Conservation (phyloP, 2,797 vertebrate genomes). For the Oryzias sinensis region DNA sequence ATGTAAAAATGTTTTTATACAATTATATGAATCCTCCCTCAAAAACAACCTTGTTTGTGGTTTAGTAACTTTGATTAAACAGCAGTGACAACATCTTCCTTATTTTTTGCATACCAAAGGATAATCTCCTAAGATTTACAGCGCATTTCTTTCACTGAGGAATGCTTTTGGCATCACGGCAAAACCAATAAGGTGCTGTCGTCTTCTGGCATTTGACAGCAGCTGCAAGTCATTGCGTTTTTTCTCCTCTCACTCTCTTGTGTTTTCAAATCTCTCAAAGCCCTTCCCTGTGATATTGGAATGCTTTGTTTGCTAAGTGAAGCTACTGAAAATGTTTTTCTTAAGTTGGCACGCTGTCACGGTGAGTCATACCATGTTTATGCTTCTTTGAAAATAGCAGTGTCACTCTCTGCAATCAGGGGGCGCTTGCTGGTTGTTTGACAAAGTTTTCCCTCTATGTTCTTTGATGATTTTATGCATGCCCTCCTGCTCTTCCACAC, state of each 20-base stretch:
- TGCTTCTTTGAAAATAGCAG: conserved; percentile 33
- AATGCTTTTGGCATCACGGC: conserved; percentile 1
- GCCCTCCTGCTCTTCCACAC: too few relatives aligned
- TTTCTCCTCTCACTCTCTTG: conserved; percentile 7
- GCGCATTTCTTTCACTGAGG: background rate
- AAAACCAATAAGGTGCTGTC: conserved; percentile 24
- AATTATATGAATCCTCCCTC: too few relatives aligned
- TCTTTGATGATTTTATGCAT: background rate
- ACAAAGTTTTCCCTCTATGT: background rate
- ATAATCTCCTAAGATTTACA: background rate
- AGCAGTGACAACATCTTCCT: background rate
- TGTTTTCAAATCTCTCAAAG: conserved; percentile 12
- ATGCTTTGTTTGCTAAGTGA: conserved; percentile 30
- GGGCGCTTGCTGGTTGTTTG: conserved; percentile 9
- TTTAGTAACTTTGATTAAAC: background rate
- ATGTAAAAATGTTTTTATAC: too few relatives aligned
- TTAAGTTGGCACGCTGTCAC: conserved; percentile 30
- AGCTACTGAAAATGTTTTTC: conserved; percentile 37
- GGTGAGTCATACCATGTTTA: conserved; percentile 46
- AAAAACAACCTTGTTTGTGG: background rate
- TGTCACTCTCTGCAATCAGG: conserved; percentile 17
- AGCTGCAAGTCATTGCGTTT: conserved; percentile 7
- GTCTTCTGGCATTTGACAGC: conserved; percentile 26
- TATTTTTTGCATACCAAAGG: background rate
- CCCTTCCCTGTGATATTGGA: conserved; percentile 22